Base-by-base conservation (phyloP, 2,888 invertebrate genomes). In the Caenorhabditis japonica region DNA sequence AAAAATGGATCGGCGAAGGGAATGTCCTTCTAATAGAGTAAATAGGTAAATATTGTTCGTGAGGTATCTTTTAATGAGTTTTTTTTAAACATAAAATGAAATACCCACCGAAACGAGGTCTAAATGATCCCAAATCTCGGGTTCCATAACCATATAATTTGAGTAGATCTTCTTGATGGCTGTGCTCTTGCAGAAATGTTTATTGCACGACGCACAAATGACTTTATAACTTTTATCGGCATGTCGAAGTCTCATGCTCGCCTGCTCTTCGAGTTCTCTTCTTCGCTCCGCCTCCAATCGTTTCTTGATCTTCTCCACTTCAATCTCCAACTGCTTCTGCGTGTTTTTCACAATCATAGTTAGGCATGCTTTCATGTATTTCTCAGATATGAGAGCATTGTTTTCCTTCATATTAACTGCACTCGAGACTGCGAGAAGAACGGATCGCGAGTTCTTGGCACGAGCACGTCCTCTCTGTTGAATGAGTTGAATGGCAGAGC, bases 381-480 rank as follows among this genome's bases (percentile, higher is more conserved):
- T 70, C 27, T 75, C 70, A 0, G 78, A 49, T 4, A 79, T 46
- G 27, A 79, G 21, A 17, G 76, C 78, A 13, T 64, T 51, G 53
- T 77, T 81, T 49, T 84, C 84, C 4, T 68, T 61, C 30, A 76
- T 58, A 19, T 79, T 80, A 10, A 83, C 64, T 7, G 51, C 61
- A 21, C 66, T 74, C 39, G 72, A 60, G n/a, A 85, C 69, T 0
- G 81, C 79, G 13, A 85, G 66, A 21, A 85, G 70, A 4, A 84
- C 72, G 3, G 84, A 81, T 21, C 73, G 69, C 34, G 82, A 80
- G 55, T 75, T 77, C 25, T 74, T 74, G 12, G 83, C 84, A 68
- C 85, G 84, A 25, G 83, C 85, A 76, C 85, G 83, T 62, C 79
- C 79, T 58, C 74, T 66, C 51, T 61, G 73, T 33, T 80, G 85